These are phyloP conservation scores for Acromyrmex echinatior DNA, from an alignment of 1,140 invertebrate genomes.

Conservation along the genomic window DNA sequence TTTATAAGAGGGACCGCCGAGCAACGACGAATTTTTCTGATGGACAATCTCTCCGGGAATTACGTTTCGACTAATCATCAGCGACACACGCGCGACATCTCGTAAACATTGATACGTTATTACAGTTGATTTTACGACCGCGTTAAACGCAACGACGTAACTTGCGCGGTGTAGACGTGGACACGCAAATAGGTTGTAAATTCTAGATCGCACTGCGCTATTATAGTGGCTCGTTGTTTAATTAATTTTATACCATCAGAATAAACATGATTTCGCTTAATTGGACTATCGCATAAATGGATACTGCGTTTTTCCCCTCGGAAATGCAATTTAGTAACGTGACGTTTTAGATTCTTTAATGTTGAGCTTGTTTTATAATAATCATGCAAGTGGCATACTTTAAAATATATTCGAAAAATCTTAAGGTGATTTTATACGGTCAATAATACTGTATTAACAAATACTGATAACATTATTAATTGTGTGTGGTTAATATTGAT, in stretches of 20 bases:
- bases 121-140: slow-evolving; percentile 50
- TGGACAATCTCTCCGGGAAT: slow-evolving; percentile 33
- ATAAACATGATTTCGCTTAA: slow-evolving; percentile 27
- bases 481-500: too few relatives aligned
- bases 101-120: slow-evolving; percentile 62
- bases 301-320: background rate
- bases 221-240: slow-evolving; percentile 51
- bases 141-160: slow-evolving; percentile 41
- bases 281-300: slow-evolving; percentile 12
- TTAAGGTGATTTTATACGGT: background rate
- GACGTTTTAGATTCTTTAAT: background rate
- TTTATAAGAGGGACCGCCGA: slow-evolving; percentile 1
- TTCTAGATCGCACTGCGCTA: slow-evolving; percentile 18
- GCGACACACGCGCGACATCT: slow-evolving; percentile 34
- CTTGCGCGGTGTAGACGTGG: slow-evolving; percentile 14
- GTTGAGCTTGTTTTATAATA: slow-evolving; percentile 17
- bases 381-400: slow-evolving; percentile 2
- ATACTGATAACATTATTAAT: too few relatives aligned
- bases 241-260: slow-evolving; percentile 35
- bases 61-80: slow-evolving; percentile 51
- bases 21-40: slow-evolving; percentile 39
- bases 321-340: slow-evolving; percentile 28
- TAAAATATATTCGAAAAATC: background rate
- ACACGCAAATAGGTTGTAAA: slow-evolving; percentile 56
- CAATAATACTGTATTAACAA: too few relatives aligned